These are phyloP conservation scores for Pteropus alecto DNA, from an alignment of 2,113 vertebrate genomes.

Conservation along the genomic window DNA sequence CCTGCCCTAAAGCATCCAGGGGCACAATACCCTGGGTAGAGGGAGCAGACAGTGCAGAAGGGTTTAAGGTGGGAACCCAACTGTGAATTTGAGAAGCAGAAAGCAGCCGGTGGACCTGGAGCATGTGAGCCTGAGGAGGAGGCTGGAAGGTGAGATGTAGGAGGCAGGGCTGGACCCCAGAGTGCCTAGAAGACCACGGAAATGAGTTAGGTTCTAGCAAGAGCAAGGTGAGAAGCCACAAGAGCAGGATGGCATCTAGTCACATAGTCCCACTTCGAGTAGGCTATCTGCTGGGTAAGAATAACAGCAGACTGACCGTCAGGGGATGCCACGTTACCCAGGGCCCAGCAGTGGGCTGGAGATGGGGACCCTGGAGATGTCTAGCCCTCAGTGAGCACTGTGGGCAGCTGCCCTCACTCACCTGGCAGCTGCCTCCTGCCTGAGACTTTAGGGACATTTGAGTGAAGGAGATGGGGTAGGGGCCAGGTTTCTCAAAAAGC, in stretches of 20 bases:
- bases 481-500: not conserved
- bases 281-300: not conserved
- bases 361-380: not conserved
- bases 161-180: not conserved
- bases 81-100: not conserved
- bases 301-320: not conserved
- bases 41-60: not conserved
- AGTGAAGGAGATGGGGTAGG: not conserved
- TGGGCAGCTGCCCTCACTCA: constrained; percentile 49
- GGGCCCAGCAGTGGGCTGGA: not conserved
- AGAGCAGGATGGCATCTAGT: not conserved
- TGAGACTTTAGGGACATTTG: not conserved
- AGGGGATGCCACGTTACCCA: not conserved
- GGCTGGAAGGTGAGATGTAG: accelerated
- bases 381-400: accelerated
- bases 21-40: not conserved
- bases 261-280: not conserved
- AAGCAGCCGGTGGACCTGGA: not conserved
- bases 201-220: not conserved
- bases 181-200: not conserved
- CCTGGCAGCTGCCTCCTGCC: constrained; percentile 91
- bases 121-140: not conserved
- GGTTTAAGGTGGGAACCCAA: not conserved
- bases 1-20: not conserved
- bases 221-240: not conserved